Base-by-base conservation (phyloP, 2,888 invertebrate genomes). In the Orthosia cruda region DNA sequence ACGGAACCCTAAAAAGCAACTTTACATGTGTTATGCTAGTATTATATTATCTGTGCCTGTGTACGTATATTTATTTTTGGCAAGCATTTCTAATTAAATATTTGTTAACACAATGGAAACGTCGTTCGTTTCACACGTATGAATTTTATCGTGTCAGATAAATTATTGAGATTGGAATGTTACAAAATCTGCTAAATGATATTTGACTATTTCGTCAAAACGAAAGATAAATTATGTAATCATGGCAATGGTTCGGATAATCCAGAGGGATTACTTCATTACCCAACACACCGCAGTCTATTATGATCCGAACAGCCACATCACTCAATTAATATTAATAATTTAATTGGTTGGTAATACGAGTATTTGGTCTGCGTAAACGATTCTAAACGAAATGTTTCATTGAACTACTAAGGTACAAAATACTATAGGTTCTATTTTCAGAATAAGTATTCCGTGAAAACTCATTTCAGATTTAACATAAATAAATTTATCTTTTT, bases 241-340 rank as follows among this genome's bases (percentile, higher is more conserved):
- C 61, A 80, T 59, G 26, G 58, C 50, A 40, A 68, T 55, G 63
- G 52, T 57, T 55, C 23, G 71, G 61, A 57, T 72, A 71, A 79
- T 71, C 68, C 65, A 49, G 58, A 65, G 57, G 63, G 84, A 75
- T 64, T 61, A 57, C 54, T 64, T 67, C 18, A 52, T 80, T 71
- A 26, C 50, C 55, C 64, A 54, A 66, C 50, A 66, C 55, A 71
- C 69, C 80, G 61, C 59, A 54, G 50, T 63, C 71, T 82, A 77
- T 82, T 80, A 71, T 57, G 63, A 66, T 71, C 47, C 66, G n/a
- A 50, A 72, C 68, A 52, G 55, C 64, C 71, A 50, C 50, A 58
- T 69, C 64, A 62, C 23, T 47, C 70, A 63, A 79, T 74, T 78
- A 61, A n/a, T n/a, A n/a, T n/a, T n/a, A n/a, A 76, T 71, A 62